These are phyloP conservation scores for Apamea anceps DNA, from an alignment of 2,888 invertebrate genomes.

Conservation along the genomic window DNA sequence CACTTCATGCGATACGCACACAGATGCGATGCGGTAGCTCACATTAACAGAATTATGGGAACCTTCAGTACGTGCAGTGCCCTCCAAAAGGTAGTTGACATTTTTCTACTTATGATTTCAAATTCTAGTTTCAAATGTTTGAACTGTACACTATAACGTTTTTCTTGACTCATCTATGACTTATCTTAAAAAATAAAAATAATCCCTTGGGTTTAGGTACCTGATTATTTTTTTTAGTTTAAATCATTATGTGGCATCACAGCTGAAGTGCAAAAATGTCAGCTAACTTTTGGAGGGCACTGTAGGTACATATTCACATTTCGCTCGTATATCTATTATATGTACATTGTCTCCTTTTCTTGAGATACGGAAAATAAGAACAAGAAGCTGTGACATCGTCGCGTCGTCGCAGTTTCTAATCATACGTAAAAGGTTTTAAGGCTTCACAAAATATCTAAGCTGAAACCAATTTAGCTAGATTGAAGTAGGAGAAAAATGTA, in stretches of 20 bases:
- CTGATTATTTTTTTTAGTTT: background rate
- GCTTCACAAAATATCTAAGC: background rate
- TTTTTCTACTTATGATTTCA: no score
- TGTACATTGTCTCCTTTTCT: background rate
- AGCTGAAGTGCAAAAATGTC: background rate
- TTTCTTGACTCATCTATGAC: no score
- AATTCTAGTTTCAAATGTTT: no score
- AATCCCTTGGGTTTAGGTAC: no score
- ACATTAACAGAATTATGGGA: background rate
- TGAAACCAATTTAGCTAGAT: background rate
- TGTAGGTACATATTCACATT: background rate
- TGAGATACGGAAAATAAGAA: constrained; percentile 18
- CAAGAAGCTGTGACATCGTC: background rate
- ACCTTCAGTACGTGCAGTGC: background rate
- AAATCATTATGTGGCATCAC: background rate
- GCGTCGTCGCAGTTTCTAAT: constrained; percentile 15
- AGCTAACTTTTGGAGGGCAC: background rate
- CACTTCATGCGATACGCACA: constrained; percentile 40
- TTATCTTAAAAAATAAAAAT: no score
- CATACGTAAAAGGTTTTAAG: constrained; percentile 29
- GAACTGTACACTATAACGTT: no score
- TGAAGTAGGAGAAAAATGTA: background rate
- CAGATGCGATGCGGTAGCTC: background rate
- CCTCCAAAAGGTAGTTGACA: background rate
- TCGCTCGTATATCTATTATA: background rate